Conservation (phyloP, 2,888 invertebrate species). For the Neoitamus cyanurus region DNA sequence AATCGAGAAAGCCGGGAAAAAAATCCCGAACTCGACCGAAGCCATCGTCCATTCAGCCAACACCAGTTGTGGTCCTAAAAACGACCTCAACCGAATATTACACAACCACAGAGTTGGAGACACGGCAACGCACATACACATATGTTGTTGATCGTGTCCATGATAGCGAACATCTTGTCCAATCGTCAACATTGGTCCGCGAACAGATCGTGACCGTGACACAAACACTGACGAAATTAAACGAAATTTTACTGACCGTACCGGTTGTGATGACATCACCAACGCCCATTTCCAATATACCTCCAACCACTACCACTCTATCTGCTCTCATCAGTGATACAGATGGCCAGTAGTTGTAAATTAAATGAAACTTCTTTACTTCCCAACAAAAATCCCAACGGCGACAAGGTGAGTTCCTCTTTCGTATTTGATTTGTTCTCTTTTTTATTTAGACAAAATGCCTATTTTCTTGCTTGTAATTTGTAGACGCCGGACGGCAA, state of each 20-base stretch:
- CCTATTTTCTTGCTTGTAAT: neutral
- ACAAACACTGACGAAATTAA: constrained; percentile 67
- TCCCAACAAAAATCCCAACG: neutral
- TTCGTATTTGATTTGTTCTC: neutral
- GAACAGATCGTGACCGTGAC: constrained; percentile 72
- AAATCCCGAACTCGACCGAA: neutral
- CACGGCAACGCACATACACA: constrained; percentile 72
- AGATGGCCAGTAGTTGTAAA: constrained; percentile 1
- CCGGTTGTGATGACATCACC: constrained; percentile 54
- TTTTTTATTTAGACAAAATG: neutral
- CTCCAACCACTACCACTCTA: neutral
- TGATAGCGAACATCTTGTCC: constrained; percentile 72
- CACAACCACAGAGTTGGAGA: constrained; percentile 68
- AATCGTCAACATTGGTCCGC: constrained; percentile 73
- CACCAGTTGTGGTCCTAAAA: constrained; percentile 42
- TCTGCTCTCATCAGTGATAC: constrained; percentile 16
- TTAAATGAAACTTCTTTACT: neutral
- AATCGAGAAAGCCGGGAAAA: neutral
- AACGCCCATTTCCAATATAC: neutral
- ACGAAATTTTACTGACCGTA: constrained; percentile 67
- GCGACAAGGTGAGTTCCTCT: constrained; percentile 16
- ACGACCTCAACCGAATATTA: constrained; percentile 64
- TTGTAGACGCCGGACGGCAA: constrained; percentile 10
- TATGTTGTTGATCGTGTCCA: constrained; percentile 76
- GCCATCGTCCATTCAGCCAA: neutral